A percentile compares a stretch with the other conserved stretches of the same genome.
Conservation (phyloP, 2,888 invertebrate genomes). For the Lochmaea crataegi region DNA sequence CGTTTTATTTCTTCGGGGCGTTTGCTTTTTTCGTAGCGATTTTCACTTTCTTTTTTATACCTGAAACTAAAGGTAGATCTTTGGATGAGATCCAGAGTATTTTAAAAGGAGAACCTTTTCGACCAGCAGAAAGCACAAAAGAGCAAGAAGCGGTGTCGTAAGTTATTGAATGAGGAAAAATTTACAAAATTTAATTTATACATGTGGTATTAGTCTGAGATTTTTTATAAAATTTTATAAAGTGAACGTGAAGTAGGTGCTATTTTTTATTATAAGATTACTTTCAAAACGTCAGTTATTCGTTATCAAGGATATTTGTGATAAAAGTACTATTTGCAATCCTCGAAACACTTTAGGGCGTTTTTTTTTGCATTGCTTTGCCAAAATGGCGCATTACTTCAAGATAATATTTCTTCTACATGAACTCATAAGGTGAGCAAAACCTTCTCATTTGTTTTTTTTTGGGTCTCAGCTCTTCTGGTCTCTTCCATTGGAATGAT, state of each 20-base stretch:
- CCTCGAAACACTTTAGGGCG: no score
- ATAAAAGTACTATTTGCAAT: no score
- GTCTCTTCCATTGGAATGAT: no score
- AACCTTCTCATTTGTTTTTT: no score
- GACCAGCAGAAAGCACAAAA: slow-evolving; percentile 25
- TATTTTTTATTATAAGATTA: no score
- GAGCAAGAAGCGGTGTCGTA: background rate
- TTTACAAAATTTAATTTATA: background rate
- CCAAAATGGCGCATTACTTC: no score
- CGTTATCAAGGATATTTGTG: no score
- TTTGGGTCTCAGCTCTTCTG: no score
- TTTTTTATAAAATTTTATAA: background rate
- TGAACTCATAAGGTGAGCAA: no score
- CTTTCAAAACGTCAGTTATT: no score
- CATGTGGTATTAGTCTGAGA: background rate
- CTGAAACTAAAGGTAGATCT: slow-evolving; percentile 61
- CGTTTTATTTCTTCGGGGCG: slow-evolving; percentile 59
- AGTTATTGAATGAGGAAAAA: background rate
- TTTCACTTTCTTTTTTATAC: slow-evolving; percentile 58
- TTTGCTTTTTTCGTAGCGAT: slow-evolving; percentile 56
- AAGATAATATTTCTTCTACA: no score
- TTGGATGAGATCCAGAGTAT: slow-evolving; percentile 61
- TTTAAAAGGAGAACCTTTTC: slow-evolving; percentile 52
- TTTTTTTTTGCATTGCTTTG: no score
- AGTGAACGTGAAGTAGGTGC: background rate